phyloP scores from a whole-genome alignment of 2,797 vertebrate genomes.

The Microctenopoma steveboyesi region DNA sequence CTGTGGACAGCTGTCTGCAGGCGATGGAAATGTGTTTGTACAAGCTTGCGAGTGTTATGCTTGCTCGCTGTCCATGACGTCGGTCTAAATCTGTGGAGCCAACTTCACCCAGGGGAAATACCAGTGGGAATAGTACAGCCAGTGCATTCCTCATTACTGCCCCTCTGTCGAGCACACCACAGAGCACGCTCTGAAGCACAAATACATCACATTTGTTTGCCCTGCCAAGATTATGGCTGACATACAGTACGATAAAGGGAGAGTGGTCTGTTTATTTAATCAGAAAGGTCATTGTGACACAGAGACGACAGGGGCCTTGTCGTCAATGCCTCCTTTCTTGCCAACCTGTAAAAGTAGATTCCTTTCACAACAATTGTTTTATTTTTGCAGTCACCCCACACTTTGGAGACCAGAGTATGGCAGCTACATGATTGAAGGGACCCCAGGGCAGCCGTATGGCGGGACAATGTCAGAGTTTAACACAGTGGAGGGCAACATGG shows the following conservation, averaged over 20 bases:
- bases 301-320: constrained; percentile 1
- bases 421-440: constrained; percentile 99
- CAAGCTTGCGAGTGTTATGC: constrained; percentile 61
- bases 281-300: constrained; percentile 18
- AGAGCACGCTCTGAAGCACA: constrained; percentile 58
- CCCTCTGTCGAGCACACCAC: constrained; percentile 75
- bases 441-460: constrained; percentile 95
- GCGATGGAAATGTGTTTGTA: constrained; percentile 62
- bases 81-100: constrained; percentile 58
- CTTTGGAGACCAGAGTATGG: constrained; percentile 98
- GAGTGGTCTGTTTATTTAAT: constrained; percentile 22
- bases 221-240: constrained; percentile 44
- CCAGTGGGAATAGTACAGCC: constrained; percentile 68
- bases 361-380: constrained; percentile 26
- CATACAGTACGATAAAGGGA: constrained; percentile 27
- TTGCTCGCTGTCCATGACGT: constrained; percentile 62
- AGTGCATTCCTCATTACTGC: constrained; percentile 80
- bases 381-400: constrained; percentile 90
- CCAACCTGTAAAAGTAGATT: background rate
- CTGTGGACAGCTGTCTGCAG: constrained; percentile 13
- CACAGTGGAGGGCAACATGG: constrained; percentile 98
- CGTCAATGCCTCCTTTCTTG: background rate
- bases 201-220: constrained; percentile 37
- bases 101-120: constrained; percentile 63
- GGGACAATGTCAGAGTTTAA: constrained; percentile 99